These are phyloP conservation scores for Hemistola chrysoprasaria DNA, from an alignment of 2,888 invertebrate genomes.

Conservation along the genomic window DNA sequence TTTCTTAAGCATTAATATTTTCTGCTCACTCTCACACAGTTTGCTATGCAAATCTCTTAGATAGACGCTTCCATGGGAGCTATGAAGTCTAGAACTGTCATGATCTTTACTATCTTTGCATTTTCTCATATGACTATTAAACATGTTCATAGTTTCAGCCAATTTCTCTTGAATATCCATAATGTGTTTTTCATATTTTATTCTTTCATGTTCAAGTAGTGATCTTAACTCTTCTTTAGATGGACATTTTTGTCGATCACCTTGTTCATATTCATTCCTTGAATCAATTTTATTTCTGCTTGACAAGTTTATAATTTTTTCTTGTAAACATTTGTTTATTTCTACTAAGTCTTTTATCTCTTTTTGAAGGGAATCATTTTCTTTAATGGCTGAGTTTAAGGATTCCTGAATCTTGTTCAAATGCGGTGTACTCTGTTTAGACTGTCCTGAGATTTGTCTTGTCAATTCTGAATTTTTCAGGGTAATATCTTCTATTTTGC, in stretches of 20 bases:
- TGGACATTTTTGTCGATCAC: slow-evolving; percentile 46
- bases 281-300: slow-evolving; percentile 38
- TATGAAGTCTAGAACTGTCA: slow-evolving; percentile 33
- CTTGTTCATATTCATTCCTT: slow-evolving; percentile 34
- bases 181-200: slow-evolving; percentile 68
- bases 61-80: slow-evolving; percentile 48
- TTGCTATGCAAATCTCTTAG: slow-evolving; percentile 66
- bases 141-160: slow-evolving; percentile 59
- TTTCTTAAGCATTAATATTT: slow-evolving; percentile 69
- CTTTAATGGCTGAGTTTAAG: slow-evolving; percentile 47
- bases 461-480: slow-evolving; percentile 76
- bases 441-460: slow-evolving; percentile 75
- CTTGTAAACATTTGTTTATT: slow-evolving; percentile 74
- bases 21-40: slow-evolving; percentile 76
- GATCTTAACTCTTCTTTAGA: slow-evolving; percentile 63
- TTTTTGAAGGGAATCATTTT: slow-evolving; percentile 67
- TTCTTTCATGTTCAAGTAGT: slow-evolving; percentile 66
- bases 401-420: slow-evolving; percentile 45
- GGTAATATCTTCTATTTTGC: slow-evolving; percentile 72
- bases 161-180: slow-evolving; percentile 59
- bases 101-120: slow-evolving; percentile 39
- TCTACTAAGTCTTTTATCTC: slow-evolving; percentile 75
- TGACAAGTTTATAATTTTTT: slow-evolving; percentile 56
- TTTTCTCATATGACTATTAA: slow-evolving; percentile 56
- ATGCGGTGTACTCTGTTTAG: slow-evolving; percentile 35